Evolutionary conservation across 2,888 invertebrate species (phyloP).

Genomic region (Morpho deidamia): DNA sequence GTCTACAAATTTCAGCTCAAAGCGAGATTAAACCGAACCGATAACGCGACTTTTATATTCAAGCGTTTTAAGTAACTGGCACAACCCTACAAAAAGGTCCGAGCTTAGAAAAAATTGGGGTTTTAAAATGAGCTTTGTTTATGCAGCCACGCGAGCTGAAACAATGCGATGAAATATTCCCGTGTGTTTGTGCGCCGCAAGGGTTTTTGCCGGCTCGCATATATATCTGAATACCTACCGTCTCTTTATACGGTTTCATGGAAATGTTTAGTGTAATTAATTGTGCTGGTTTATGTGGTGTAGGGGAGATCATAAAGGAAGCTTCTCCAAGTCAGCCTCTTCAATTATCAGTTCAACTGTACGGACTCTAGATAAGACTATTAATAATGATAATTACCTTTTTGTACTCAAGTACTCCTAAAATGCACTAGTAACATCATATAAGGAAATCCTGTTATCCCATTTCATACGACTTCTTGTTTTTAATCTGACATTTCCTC

Average conservation of each 20-base stretch:
- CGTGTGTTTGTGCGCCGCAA: neutral
- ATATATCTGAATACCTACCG: constrained; percentile 12
- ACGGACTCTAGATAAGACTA: no score
- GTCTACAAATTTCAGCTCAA: no score
- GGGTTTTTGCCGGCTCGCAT: neutral
- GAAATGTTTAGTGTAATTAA: neutral
- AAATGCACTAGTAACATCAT: no score
- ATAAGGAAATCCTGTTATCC: no score
- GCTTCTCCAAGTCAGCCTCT: no score
- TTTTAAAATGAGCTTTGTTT: constrained; percentile 7
- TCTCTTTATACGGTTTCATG: neutral
- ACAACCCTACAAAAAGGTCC: constrained; percentile 1
- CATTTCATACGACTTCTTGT: no score
- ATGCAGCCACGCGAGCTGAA: neutral
- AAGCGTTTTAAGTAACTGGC: constrained; percentile 6
- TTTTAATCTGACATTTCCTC: no score
- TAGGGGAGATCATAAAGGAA: neutral
- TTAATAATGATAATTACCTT: no score
- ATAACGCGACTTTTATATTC: no score
- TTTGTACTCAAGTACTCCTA: no score
- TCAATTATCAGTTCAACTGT: no score
- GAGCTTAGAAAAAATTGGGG: neutral
- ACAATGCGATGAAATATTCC: constrained; percentile 12
- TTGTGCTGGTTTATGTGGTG: neutral
- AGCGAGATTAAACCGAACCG: no score